Evolutionary conservation across 2,113 vertebrate genomes (phyloP), one percentile per base, ranked within the genome.

Genomic region (Laticauda colubrina): DNA sequence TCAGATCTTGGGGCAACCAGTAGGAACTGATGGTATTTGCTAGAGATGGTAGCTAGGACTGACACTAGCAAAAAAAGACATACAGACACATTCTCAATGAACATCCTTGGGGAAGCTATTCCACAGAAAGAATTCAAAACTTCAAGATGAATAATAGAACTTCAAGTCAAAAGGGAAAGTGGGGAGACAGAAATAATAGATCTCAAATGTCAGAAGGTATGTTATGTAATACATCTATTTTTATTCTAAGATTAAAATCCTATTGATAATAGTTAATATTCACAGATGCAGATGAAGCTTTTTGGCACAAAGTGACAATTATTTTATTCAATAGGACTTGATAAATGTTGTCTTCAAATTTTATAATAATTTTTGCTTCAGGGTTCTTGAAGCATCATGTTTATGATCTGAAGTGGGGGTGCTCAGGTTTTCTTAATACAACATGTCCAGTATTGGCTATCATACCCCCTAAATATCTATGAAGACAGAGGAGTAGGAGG

Each of bases 201-300:
- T 96, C 96, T 96, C 93, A 94, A 95, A 93, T 97, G 97, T 95
- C 96, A 95, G 94, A 96, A 97, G 96, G 95, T 96, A 97, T 97
- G 97, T 97, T 96, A 96, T 97, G 94, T 96, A 96, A 96, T 96
- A 94, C 96, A 97, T 95, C 96, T 96, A 97, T 96, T 97, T 97
- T 96, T 96, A 95, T 96, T 96, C 95, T 89, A 89, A 96, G 95
- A 97, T 96, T 96, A 97, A 97, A 97, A 95, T 0, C 89, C 95
- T 97, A 95, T 95, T 97, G 97, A 97, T 96, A 96, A 97, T 97
- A 96, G 96, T 96, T 96, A 97, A 97, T 97, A 97, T 97, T 97
- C 96, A 96, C 95, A 92, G 91, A 96, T 97, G 94, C 93, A 97
- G 96, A 96, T 95, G 91, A 95, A 2, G 81, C 93, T 3, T 51